Evolutionary conservation across 2,797 vertebrate genomes (phyloP), one percentile per base, ranked within the genome.

Genomic region (Poeciliopsis paucimaculata): DNA sequence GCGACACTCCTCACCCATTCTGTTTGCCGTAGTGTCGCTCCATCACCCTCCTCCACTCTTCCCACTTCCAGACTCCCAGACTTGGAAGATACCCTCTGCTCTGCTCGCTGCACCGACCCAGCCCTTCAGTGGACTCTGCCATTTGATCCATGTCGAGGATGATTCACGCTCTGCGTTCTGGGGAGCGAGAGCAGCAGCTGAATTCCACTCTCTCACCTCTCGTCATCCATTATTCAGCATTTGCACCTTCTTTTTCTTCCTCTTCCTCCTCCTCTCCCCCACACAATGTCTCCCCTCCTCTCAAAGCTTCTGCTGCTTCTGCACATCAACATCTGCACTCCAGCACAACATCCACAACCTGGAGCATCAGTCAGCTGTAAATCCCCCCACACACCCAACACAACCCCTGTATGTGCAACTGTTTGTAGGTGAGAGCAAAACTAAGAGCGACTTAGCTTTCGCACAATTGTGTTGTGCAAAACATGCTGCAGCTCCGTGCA

Each of bases 141-240:
- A 87, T 92, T 94, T 92, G 91, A 91, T 94, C 93, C 90, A 90
- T 86, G 91, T 80, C 86, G 88, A 80, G 94, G 94, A 96, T 90
- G 92, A 96, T 96, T 92, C 89, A 91, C 93, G 90, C 93, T 90
- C 71, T 77, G 78, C 94, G 77, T 91, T 89, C 84, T 81, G 83
- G 91, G 87, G 92, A 94, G 93, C 92, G 86, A 93, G 82, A 87
- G 90, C 82, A 80, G 94, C 87, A 46, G 90, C 95, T 96, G 95
- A 95, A 94, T 93, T 94, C 91, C 94, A 66, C 79, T 20, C 80
- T 88, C 95, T 88, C 92, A 90, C 90, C 77, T 75, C 41, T 77
- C 31, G 87, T 90, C 92, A 94, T 95, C 91, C 91, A 95, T 94
- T 93, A 94, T 94, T 93, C 90, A 94, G 89, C 86, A 84, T 90